Evolutionary conservation across 2,797 vertebrate genomes (phyloP), one percentile per base, ranked within the genome.

Genomic region (Acropternis orthonyx): DNA sequence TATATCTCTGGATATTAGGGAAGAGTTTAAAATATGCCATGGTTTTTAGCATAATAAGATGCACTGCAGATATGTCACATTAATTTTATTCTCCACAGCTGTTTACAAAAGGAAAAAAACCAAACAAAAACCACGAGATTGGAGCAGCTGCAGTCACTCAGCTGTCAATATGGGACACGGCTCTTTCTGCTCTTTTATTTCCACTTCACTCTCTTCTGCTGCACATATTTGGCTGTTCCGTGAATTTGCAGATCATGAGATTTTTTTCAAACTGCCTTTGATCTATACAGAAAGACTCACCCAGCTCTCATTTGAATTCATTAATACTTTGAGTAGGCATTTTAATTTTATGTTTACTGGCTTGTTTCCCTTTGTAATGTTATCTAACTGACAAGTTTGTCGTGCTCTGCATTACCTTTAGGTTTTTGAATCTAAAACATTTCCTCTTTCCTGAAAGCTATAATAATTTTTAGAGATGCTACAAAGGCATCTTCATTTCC

Each of bases 71-170:
- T 89, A 90, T 91, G 86, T 87, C 74, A 92, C 74, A 92, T 88
- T 63, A 77, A 74, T 93, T 95, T 94, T 63, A 91, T 89, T 96
- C 63, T 73, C 75, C 58, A 92, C 81, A 96, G 92, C 94, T 95
- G 96, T 93, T 96, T 87, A 94, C 85, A 72, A 93, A 96, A 92
- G 76, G 37, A 6, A 58, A 63, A 34, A 36, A 9, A 12, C 6
- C 26, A 63, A 65, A n/a, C 24, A 6, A 78, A 90, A 23, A 7
- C 10, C 46, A 46, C 13, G 43, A 85, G 82, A 68, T 3, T 48
- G 85, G 68, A 97, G 93, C 91, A 93, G 92, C 95, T 96, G 86
- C 94, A 91, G 73, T 95, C 88, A 89, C 90, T 96, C 94, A 90
- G 86, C 86, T 94, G 90, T 94, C 90, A 92, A 34, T 83, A 21